A percentile compares a stretch with the other conserved stretches of the same genome.
These are phyloP conservation scores for Rhadina sibilatrix DNA, from an alignment of 2,113 vertebrate genomes.

Conservation along the genomic window DNA sequence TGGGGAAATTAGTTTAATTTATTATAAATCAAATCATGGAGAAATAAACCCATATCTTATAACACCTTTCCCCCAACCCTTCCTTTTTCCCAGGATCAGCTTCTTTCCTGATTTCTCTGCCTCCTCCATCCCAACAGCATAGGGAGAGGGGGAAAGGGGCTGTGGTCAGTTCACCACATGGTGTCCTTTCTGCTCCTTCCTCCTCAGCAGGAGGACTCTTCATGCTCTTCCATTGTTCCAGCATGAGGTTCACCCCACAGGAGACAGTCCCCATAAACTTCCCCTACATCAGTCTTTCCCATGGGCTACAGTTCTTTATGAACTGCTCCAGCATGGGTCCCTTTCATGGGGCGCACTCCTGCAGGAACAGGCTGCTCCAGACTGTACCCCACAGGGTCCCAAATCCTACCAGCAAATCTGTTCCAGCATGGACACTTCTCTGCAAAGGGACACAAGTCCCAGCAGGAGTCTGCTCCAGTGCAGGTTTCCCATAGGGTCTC, in stretches of 20 bases:
- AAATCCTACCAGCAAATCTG: neutral
- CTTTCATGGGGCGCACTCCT: neutral
- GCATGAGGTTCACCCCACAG: neutral
- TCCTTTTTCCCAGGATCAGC: neutral
- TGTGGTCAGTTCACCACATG: neutral
- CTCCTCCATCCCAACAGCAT: fast-evolving
- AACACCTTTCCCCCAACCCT: neutral
- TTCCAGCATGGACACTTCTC: neutral
- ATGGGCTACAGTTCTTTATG: neutral
- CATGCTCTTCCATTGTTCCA: neutral
- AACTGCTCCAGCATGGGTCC: neutral
- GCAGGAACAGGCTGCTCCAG: neutral
- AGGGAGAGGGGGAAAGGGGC: neutral
- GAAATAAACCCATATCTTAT: neutral
- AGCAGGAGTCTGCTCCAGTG: neutral
- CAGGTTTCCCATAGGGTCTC: neutral
- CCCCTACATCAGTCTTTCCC: fast-evolving
- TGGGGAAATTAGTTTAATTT: neutral
- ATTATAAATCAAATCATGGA: neutral
- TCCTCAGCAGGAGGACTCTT: neutral
- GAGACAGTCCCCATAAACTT: neutral
- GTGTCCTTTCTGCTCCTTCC: neutral
- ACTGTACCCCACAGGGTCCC: neutral
- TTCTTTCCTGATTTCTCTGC: neutral
- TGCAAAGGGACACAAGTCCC: neutral